These are phyloP conservation scores for Morpho achilles DNA, from an alignment of 2,888 invertebrate species.

Conservation along the genomic window DNA sequence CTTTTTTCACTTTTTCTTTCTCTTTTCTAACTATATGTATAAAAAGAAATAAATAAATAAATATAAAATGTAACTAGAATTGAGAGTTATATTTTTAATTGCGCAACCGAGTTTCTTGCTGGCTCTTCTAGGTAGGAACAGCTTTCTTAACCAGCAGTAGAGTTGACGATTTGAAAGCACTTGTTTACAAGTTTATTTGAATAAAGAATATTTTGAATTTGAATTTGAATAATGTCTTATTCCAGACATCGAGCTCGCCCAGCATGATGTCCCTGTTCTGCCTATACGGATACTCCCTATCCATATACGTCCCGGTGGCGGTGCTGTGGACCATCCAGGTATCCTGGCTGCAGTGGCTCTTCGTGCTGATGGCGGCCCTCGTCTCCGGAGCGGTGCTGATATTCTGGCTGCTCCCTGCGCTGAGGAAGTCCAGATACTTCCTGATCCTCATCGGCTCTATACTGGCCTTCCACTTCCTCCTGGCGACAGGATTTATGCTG, in stretches of 20 bases:
- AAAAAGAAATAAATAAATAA: no score
- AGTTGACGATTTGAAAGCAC: no score
- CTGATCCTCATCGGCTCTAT: constrained; percentile 77
- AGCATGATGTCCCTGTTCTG: constrained; percentile 93
- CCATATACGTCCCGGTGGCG: constrained; percentile 96
- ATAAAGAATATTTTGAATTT: no score
- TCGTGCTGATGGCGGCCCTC: constrained; percentile 89
- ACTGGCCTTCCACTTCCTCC: constrained; percentile 86
- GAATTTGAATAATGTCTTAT: background rate
- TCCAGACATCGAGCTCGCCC: constrained; percentile 75
- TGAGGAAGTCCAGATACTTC: constrained; percentile 80
- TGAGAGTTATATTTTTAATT: no score
- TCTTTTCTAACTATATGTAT: no score
- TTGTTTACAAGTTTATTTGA: no score
- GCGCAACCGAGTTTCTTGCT: no score
- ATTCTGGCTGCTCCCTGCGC: constrained; percentile 88
- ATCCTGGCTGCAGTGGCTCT: constrained; percentile 91
- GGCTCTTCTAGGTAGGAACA: no score
- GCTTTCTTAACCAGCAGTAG: no score
- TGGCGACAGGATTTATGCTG: constrained; percentile 93
- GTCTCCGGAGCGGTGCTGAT: constrained; percentile 92
- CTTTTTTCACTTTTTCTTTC: no score
- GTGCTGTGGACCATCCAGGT: constrained; percentile 94
- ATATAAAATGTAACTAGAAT: no score
- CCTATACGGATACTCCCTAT: constrained; percentile 96